A percentile compares a stretch with the other conserved stretches of the same genome.
Evolutionary conservation across 2,888 invertebrate genomes (phyloP).

Genomic region (Tetranychus piercei): DNA sequence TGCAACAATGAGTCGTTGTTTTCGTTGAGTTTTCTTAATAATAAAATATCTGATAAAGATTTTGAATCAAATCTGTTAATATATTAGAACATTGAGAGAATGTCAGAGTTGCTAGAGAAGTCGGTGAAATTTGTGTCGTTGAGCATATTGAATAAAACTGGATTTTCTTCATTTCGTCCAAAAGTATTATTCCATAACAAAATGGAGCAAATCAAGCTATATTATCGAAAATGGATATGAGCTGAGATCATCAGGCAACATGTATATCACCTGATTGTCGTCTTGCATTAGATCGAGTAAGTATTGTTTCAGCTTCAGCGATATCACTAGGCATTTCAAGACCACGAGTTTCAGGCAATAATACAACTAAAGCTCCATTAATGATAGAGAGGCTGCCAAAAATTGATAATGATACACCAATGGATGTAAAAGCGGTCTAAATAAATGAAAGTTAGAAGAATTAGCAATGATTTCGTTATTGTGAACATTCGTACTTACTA

Average conservation of each 20-base stretch:
- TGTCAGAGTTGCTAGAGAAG: too few species aligned
- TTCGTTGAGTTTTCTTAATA: too few species aligned
- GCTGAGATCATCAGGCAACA: neutral
- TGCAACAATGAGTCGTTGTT: too few species aligned
- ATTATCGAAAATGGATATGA: too few species aligned
- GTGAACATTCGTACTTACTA: slow-evolving; percentile 19
- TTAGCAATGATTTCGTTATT: neutral
- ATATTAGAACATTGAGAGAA: too few species aligned
- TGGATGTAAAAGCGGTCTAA: slow-evolving; percentile 16
- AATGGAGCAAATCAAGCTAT: too few species aligned
- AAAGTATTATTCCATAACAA: too few species aligned
- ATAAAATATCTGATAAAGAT: too few species aligned
- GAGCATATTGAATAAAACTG: too few species aligned
- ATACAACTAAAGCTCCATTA: slow-evolving; percentile 20
- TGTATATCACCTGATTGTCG: neutral
- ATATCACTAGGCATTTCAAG: slow-evolving; percentile 22
- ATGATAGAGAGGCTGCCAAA: slow-evolving; percentile 19
- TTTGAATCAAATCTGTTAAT: too few species aligned
- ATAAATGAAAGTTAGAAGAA: neutral
- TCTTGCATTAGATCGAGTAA: neutral
- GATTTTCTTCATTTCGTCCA: too few species aligned
- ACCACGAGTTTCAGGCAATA: slow-evolving; percentile 24
- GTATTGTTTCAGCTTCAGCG: slow-evolving; percentile 16
- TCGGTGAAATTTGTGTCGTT: too few species aligned
- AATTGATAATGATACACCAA: slow-evolving; percentile 14